Percentiles rank a stretch among this genome's conserved stretches.
These are phyloP conservation scores for Trichonephila clavipes DNA, from an alignment of 1,140 invertebrate species.

Conservation along the genomic window DNA sequence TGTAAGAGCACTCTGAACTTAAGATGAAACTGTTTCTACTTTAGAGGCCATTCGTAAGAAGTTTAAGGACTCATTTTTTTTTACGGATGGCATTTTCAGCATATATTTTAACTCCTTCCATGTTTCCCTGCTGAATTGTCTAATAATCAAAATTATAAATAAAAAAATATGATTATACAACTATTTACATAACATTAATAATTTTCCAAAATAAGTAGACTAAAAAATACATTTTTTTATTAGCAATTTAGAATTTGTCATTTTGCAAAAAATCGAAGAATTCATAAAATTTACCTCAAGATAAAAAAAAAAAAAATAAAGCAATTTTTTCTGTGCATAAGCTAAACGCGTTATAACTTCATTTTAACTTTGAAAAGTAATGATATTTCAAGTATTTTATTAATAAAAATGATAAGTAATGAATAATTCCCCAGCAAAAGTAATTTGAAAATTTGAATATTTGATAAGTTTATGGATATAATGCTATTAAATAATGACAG, in stretches of 20 bases:
- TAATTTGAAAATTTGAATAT: no score
- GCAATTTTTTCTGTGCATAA: neutral
- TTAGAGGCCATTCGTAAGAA: constrained; percentile 98
- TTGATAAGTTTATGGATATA: no score
- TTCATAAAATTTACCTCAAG: neutral
- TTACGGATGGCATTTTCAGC: constrained; percentile 99
- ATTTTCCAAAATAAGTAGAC: no score
- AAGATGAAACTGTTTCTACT: constrained; percentile 97
- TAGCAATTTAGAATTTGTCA: neutral
- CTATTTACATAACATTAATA: neutral
- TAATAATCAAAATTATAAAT: constrained; percentile 13
- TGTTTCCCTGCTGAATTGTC: constrained; percentile 84
- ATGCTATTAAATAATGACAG: no score
- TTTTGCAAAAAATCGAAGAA: neutral
- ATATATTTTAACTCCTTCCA: constrained; percentile 98
- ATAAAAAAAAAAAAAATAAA: neutral
- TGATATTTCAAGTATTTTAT: no score
- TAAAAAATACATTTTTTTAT: neutral
- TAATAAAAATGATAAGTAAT: no score
- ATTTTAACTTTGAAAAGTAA: no score
- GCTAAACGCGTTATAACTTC: no score
- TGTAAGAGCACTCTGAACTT: constrained; percentile 97
- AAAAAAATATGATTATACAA: neutral
- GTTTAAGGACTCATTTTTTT: constrained; percentile 98
- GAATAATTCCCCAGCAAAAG: no score